These are phyloP conservation scores for Melanargia galathea DNA, from an alignment of 2,888 invertebrate species.

Conservation along the genomic window DNA sequence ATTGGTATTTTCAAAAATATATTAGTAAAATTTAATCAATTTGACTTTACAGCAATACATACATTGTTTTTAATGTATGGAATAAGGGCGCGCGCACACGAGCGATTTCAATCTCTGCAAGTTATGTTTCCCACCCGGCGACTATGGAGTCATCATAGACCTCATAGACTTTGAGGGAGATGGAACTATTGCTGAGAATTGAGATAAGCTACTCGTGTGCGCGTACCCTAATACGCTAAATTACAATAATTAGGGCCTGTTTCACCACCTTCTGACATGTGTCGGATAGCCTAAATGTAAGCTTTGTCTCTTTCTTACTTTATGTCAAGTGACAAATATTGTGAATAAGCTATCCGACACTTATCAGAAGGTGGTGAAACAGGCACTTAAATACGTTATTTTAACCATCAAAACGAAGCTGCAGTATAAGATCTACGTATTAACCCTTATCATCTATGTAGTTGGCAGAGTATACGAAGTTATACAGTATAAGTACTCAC, in stretches of 20 bases:
- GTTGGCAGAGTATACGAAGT: constrained; percentile 6
- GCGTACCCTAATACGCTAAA: not conserved
- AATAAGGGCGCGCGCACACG: not conserved
- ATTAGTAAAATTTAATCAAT: not conserved
- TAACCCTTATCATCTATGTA: constrained; percentile 1
- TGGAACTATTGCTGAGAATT: too few relatives aligned
- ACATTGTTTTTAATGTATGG: not conserved
- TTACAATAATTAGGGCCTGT: not conserved
- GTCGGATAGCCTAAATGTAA: too few relatives aligned
- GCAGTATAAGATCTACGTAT: constrained; percentile 12
- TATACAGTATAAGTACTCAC: constrained; percentile 9
- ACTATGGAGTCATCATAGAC: too few relatives aligned
- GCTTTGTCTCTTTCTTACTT: too few relatives aligned
- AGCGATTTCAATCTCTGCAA: not conserved
- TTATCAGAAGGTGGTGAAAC: too few relatives aligned
- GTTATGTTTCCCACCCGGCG: too few relatives aligned
- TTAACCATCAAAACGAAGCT: constrained; percentile 12
- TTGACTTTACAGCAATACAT: not conserved
- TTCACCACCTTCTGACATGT: too few relatives aligned
- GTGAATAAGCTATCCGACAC: too few relatives aligned
- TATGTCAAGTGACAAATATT: too few relatives aligned
- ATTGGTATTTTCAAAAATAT: too few relatives aligned
- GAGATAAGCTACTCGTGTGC: not conserved
- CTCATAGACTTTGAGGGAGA: not conserved
- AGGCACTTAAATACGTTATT: too few relatives aligned